Evolutionary conservation across 2,888 invertebrate genomes (phyloP), one percentile per base, ranked within the genome.

Genomic region (Lydus trimaculatus): DNA sequence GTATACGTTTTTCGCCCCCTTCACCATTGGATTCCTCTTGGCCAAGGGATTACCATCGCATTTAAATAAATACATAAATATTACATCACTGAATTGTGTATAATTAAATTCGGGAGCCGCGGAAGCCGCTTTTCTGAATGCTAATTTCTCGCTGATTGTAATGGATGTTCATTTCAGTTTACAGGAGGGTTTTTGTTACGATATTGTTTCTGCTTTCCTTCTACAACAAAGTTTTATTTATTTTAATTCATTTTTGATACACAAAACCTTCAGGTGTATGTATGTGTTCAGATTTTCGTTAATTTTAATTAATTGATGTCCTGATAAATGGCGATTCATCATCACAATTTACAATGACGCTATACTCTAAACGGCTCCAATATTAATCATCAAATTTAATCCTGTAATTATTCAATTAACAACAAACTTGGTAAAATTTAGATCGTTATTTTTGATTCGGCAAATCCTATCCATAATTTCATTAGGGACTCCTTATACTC

Each of bases 11-110:
- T 52, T n/a, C n/a, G n/a, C n/a, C 74, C 79, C 77, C 76, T 77
- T 67, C 66, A 64, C 74, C 75, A 72, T 76, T 75, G 67, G 70
- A 72, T 67, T 64, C 70, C 66, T 56, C 68, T 70, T 78, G 82
- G 79, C 81, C 81, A 80, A 81, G 79, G 84, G 84, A 85, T 85
- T 85, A 85, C 85, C 85, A 85, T 84, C 81, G 82, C 84, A 85
- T 85, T 85, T 85, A 85, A 85, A 85, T 85, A 85, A 85, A 85
- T 85, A 85, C 85, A 85, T 85, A 85, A 85, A 85, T 85, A 85
- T 85, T 84, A 85, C 85, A 85, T 85, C 85, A 80, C 82, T 80
- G 83, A 84, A 84, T 83, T 84, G 84, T 84, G 84, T 85, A 84
- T 84, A 85, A 85, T 85, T 84, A 85, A 84, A 85, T 85, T 84